Evolutionary conservation across 2,888 invertebrate species (phyloP), one percentile per base, ranked within the genome.

Genomic region (Platerodrilus igneus): DNA sequence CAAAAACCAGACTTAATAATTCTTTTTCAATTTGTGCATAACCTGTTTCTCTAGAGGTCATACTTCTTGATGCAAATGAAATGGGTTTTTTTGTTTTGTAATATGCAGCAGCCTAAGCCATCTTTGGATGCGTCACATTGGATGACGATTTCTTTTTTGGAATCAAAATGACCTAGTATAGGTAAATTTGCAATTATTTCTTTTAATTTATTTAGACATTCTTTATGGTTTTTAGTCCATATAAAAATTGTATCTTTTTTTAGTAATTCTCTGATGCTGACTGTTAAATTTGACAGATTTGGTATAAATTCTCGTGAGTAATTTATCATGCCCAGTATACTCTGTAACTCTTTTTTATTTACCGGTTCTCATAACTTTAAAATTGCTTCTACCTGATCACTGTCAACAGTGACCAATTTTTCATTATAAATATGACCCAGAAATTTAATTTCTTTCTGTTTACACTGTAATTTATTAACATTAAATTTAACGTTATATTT

Each of bases 21-120:
- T 46, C 36, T 23, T 46, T 46, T 10, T 46, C 34, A 2, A 39
- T 21, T 32, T 43, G 35, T 3, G 20, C 32, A 25, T 39, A 46
- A 9, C 35, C 27, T 32, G 10, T 28, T 21, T 42, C 39, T 3
- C 21, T 29, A 6, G 15, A 11, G 3, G 22, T 27, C 20, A 46
- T 13, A 3, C 41, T 33, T 10, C 18, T 17, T 6, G 45, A 41
- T 2, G 38, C 38, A 34, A 16, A 38, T n/a, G 5, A 14, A 1
- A 45, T 15, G 7, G 41, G 41, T 7, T 31, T 16, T 1, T 9
- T 13, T n/a, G n/a, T 20, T 4, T 23, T 37, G 25, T 10, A 27
- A n/a, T 7, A 38, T 11, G 6, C 15, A 15, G 13, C 23, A 17
- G 2, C 32, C 38, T 3, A 38, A 4, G 3, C 14, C 21, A 31